Conservation (phyloP, 2,113 vertebrate genomes). For the Sialia sialis region DNA sequence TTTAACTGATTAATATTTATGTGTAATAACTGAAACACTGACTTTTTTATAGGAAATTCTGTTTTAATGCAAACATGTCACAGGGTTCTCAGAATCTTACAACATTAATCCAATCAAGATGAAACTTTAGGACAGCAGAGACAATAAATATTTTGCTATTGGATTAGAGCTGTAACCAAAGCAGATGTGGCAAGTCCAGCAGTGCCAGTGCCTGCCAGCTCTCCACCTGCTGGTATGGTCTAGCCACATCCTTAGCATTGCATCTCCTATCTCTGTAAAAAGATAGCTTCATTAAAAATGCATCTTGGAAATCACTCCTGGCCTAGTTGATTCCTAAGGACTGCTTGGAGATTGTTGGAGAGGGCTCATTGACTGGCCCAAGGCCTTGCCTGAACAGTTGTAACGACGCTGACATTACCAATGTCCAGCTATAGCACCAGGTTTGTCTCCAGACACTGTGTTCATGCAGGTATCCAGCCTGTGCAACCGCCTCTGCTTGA, state of each 20-base stretch:
- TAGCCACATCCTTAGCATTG: accelerated
- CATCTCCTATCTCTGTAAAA: background rate
- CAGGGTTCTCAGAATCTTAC: background rate
- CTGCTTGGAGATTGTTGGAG: background rate
- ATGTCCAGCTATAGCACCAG: accelerated
- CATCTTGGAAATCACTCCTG: background rate
- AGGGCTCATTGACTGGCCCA: background rate
- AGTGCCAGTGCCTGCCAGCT: background rate
- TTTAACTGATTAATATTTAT: background rate
- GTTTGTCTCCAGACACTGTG: background rate
- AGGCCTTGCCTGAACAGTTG: background rate
- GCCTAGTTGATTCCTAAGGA: background rate
- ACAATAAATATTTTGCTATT: background rate
- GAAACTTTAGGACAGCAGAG: background rate
- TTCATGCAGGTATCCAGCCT: accelerated
- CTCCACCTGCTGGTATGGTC: accelerated
- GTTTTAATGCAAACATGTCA: background rate
- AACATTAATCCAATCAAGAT: background rate
- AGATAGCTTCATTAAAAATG: background rate
- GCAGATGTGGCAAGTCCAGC: background rate
- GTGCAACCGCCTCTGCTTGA: background rate
- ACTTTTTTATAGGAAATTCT: background rate
- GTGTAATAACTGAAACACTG: background rate
- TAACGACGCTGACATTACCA: accelerated
- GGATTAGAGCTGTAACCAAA: background rate